Evolutionary conservation across 2,888 invertebrate genomes (phyloP), one percentile per base, ranked within the genome.

Genomic region (Archips xylosteana): DNA sequence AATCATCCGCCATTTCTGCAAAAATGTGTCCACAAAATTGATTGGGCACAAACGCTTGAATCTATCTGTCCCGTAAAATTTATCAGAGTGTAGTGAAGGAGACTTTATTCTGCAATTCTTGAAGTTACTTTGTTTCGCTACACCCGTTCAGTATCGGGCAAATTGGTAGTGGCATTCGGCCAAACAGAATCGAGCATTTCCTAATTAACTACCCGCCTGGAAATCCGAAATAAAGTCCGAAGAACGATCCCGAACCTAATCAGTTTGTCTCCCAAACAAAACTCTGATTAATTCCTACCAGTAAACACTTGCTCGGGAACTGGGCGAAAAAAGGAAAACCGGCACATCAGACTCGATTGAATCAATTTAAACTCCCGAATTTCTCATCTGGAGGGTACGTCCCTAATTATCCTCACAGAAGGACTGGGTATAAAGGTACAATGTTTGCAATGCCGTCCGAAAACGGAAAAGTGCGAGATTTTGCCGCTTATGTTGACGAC

Each of bases 381-480:
- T 91, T 92, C 92, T 90, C 92, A 92, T 93, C 90, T 90, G 82
- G 79, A 90, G 90, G 91, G 92, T 88, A 85, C 91, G 87, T 88
- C 92, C 93, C 94, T 94, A 92, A 94, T 94, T 93, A 93, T 93
- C 89, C 91, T 87, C 83, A 86, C 89, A 86, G 88, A 92, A 92
- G 92, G 89, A 91, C 87, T 81, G 88, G 84, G 87, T 85, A 87
- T 83, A 85, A 90, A 91, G 91, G 87, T 88, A 85, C 91, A 86
- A 90, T 85, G 71, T 77, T 85, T 79, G 32, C 34, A 73, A 76
- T 83, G 76, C 82, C 82, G 74, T 76, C 74, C 64, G 70, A 80
- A 84, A 84, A 78, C 79, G 23, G 51, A 75, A 74, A 32, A 62
- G 49, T 72, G 79, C 77, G 77, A 77, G 70, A 82, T 74, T 79